phyloP scores from a whole-genome alignment of 2,797 vertebrate species.

The Urosaurus nigricauda region DNA sequence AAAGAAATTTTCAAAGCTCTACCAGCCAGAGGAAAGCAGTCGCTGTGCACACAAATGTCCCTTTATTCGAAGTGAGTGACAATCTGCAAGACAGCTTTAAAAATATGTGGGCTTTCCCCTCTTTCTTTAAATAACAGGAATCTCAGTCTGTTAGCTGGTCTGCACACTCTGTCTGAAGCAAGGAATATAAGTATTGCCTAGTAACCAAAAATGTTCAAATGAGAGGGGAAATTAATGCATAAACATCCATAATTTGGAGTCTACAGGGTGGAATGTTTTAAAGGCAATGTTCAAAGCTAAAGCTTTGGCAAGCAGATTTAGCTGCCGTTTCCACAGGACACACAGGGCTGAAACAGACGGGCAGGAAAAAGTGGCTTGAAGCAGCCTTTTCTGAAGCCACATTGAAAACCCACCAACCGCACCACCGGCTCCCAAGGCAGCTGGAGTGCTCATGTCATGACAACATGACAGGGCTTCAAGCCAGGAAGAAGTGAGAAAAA shows the following conservation, averaged over 20 bases:
- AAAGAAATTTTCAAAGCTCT: neutral
- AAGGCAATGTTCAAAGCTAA: slow-evolving; percentile 1
- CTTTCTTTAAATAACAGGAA: slow-evolving; percentile 14
- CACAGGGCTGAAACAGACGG: too few relatives aligned
- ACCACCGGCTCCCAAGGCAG: too few relatives aligned
- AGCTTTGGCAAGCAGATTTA: neutral
- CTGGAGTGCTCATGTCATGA: too few relatives aligned
- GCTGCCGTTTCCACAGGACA: slow-evolving; percentile 12
- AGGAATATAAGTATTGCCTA: slow-evolving; percentile 15
- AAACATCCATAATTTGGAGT: slow-evolving; percentile 26
- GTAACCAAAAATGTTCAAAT: slow-evolving; percentile 21
- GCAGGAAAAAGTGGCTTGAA: too few relatives aligned
- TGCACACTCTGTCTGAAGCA: neutral
- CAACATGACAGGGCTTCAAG: too few relatives aligned
- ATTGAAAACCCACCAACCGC: too few relatives aligned
- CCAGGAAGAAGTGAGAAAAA: too few relatives aligned
- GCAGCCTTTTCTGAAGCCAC: too few relatives aligned
- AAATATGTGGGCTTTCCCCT: neutral
- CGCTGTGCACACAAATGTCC: neutral
- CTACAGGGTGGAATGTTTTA: slow-evolving; percentile 7
- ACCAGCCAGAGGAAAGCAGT: neutral
- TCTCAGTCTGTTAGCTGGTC: slow-evolving; percentile 1
- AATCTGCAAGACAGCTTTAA: neutral
- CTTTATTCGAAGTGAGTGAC: neutral
- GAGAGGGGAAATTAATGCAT: neutral